phyloP scores from a whole-genome alignment of 2,797 vertebrate species.

The Lutjanus argentimaculatus region DNA sequence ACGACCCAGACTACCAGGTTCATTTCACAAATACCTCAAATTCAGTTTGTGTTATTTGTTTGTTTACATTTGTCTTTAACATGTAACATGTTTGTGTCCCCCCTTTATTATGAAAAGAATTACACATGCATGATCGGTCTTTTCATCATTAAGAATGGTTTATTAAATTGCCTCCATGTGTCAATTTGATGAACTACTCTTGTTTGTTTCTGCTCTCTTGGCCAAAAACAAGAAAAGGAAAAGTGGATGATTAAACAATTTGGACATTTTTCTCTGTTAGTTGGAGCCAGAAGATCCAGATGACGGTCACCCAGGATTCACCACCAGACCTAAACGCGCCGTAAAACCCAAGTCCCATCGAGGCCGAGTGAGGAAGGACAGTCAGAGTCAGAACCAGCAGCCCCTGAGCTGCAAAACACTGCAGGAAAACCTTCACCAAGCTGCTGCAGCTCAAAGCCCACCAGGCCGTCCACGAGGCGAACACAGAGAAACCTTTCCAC shows the following conservation, averaged over 20 bases:
- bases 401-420: slow-evolving; percentile 77
- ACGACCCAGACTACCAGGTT: slow-evolving; percentile 67
- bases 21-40: not conserved
- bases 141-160: not conserved
- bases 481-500: slow-evolving; percentile 69
- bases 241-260: rapidly evolving
- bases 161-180: not conserved
- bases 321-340: slow-evolving; percentile 39
- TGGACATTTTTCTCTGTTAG: slow-evolving; percentile 2
- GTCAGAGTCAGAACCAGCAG: slow-evolving; percentile 46
- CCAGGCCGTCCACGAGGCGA: slow-evolving; percentile 66
- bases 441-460: slow-evolving; percentile 80
- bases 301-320: slow-evolving; percentile 37
- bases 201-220: not conserved
- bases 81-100: not conserved
- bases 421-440: slow-evolving; percentile 78
- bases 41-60: not conserved
- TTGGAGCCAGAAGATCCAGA: slow-evolving; percentile 47
- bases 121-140: not conserved
- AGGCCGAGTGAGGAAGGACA: slow-evolving; percentile 41
- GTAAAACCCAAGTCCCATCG: slow-evolving; percentile 44
- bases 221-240: not conserved
- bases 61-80: not conserved
- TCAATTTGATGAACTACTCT: not conserved
- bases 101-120: not conserved